Base-by-base conservation (phyloP, 2,113 vertebrate species). In the Amazona vittata region DNA sequence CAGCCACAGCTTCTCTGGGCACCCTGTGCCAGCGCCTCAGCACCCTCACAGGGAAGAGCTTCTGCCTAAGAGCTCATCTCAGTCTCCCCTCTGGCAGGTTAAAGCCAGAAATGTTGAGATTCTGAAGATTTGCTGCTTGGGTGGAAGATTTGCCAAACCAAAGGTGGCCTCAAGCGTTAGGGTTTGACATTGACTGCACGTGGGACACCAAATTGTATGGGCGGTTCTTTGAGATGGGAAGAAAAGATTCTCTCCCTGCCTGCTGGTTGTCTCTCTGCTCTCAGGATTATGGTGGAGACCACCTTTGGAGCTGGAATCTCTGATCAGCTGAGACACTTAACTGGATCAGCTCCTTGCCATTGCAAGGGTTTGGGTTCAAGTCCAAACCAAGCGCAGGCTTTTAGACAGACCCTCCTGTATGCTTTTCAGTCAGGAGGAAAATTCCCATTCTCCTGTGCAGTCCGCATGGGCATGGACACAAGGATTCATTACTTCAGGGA, bases 401-500 rank as follows among this genome's bases (percentile, higher is more conserved):
- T 79, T 74, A 52, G 81, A n/a, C 49, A 28, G 17, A 44, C 5
- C 17, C 7, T 86, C 17, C 8, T 1, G 0, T 1, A 5, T 21
- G 16, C n/a, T 49, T 19, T 37, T 67, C 25, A 19, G 3, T 0
- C 0, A 0, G 22, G 65, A 70, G 47, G 24, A 22, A 35, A 55
- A 69, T 73, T 75, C 35, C 47, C 3, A 3, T 43, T 59, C 11
- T 67, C 9, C 26, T 35, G 19, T 70, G 18, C 49, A 35, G 5
- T 25, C 26, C 5, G 2, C 0, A 0, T 15, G 64, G 46, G 39
- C 22, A 3, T 6, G 28, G 29, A 31, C 33, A 17, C 15, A 11
- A 15, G 35, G 46, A 20, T 29, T 73, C 6, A 3, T 39, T 31
- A 3, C 29, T 50, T 59, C 31, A 39, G 44, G 59, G 52, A 46